Percentiles rank a stretch among this genome's conserved stretches.
Evolutionary conservation across 2,113 vertebrate genomes (phyloP).

Genomic region (Siphamia tubifer): DNA sequence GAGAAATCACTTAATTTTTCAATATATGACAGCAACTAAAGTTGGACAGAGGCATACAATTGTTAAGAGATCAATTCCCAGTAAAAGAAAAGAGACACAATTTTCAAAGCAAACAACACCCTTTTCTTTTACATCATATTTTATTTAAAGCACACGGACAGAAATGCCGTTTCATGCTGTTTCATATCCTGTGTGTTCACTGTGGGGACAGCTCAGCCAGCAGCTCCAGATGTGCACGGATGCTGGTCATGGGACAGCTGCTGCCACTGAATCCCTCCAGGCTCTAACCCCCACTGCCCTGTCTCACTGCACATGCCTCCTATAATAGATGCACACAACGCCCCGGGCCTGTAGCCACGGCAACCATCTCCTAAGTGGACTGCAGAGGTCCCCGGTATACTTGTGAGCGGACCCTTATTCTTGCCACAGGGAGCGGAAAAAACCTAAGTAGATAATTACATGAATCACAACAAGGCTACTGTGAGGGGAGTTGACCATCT

Average conservation of each 20-base stretch:
- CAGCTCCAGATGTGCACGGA: slow-evolving; percentile 56
- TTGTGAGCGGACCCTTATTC: slow-evolving; percentile 53
- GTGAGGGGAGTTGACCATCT: not conserved
- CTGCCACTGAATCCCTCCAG: slow-evolving; percentile 23
- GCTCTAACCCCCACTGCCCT: slow-evolving; percentile 9
- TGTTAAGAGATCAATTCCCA: too few relatives aligned
- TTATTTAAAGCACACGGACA: too few relatives aligned
- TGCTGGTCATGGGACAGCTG: slow-evolving; percentile 55
- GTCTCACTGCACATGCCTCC: slow-evolving; percentile 56
- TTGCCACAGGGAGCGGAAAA: slow-evolving; percentile 4
- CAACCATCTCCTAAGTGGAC: slow-evolving; percentile 64
- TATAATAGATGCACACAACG: slow-evolving; percentile 60
- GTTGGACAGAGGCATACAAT: too few relatives aligned
- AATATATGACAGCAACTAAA: too few relatives aligned
- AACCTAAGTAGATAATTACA: slow-evolving; percentile 12
- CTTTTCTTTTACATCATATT: too few relatives aligned
- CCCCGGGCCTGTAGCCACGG: slow-evolving; percentile 57
- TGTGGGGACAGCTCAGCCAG: not conserved
- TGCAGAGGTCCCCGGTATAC: slow-evolving; percentile 30
- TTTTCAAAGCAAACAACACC: too few relatives aligned
- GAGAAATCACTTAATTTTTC: too few relatives aligned
- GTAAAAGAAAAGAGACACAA: too few relatives aligned
- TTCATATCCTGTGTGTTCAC: too few relatives aligned
- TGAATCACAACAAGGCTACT: slow-evolving; percentile 3
- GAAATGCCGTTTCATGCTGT: too few relatives aligned